phyloP scores from a whole-genome alignment of 2,888 invertebrate genomes.

The Hypolimnas misippus region DNA sequence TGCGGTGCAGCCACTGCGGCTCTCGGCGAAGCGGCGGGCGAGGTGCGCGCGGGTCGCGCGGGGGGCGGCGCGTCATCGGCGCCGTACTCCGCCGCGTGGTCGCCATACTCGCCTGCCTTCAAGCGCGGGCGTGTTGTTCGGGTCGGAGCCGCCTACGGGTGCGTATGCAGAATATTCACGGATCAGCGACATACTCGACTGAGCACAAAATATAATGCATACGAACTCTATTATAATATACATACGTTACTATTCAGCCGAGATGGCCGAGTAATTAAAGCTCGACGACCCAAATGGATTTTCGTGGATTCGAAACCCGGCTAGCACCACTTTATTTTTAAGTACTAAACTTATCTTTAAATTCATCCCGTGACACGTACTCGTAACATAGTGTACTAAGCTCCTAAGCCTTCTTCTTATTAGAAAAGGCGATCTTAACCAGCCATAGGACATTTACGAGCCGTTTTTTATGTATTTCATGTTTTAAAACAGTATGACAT shows the following conservation, averaged over 20 bases:
- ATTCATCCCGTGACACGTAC: too few relatives aligned
- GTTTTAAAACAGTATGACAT: background rate
- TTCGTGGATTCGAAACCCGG: too few relatives aligned
- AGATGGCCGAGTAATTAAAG: too few relatives aligned
- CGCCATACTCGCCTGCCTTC: slow-evolving; percentile 74
- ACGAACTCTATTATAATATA: slow-evolving; percentile 1
- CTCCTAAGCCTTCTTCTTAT: too few relatives aligned
- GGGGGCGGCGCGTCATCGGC: slow-evolving; percentile 45
- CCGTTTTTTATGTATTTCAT: too few relatives aligned
- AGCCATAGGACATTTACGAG: too few relatives aligned
- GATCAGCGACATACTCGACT: background rate
- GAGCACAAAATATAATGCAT: slow-evolving; percentile 10
- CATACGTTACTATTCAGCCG: background rate
- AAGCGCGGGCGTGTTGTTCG: slow-evolving; percentile 43
- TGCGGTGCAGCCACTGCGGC: background rate
- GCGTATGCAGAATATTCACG: slow-evolving; percentile 30
- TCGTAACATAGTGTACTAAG: too few relatives aligned
- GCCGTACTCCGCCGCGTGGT: slow-evolving; percentile 66
- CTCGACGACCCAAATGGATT: too few relatives aligned
- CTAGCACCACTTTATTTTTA: too few relatives aligned
- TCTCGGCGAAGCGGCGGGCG: slow-evolving; percentile 13
- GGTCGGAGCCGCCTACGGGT: slow-evolving; percentile 31
- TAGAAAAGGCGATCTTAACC: too few relatives aligned
- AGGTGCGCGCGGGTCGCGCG: slow-evolving; percentile 24
- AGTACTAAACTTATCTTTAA: too few relatives aligned